Evolutionary conservation across 92 coral and sea anemone genomes (phyloP).

Genomic region (Parazoanthus atlanticus): DNA sequence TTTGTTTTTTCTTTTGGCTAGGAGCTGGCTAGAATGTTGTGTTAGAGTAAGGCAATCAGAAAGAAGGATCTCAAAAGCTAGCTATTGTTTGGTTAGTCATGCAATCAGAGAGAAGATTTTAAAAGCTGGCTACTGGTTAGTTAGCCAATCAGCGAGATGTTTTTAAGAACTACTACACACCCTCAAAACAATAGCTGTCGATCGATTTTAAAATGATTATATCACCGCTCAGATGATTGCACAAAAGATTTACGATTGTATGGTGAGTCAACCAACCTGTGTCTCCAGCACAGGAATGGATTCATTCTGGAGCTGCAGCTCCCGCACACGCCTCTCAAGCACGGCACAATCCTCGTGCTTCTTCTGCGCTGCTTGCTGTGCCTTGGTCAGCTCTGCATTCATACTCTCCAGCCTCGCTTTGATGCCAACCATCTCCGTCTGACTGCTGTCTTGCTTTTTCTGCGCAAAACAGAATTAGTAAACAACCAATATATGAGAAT

Average conservation of each 20-base stretch:
- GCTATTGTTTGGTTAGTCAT: no score
- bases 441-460: slow-evolving; percentile 40
- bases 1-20: no score
- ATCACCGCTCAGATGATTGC: not conserved
- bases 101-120: no score
- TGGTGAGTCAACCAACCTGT: slow-evolving; percentile 5
- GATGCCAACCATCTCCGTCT: slow-evolving; percentile 21
- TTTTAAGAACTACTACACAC: no score
- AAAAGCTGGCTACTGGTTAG: no score
- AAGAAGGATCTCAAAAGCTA: no score
- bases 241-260: not conserved
- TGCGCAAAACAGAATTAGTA: not conserved
- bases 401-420: slow-evolving; percentile 34
- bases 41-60: no score
- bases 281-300: slow-evolving; percentile 18
- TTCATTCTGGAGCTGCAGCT: not conserved
- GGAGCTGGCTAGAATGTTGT: no score
- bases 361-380: not conserved
- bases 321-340: slow-evolving; percentile 23
- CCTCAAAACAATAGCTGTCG: no score
- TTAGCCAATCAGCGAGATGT: no score
- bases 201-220: no score
- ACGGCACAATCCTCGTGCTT: slow-evolving; percentile 22
- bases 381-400: slow-evolving; percentile 23
- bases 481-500: not conserved